These are phyloP conservation scores for Dendropsophus ebraccatus DNA, from an alignment of 2,113 vertebrate species.

Conservation along the genomic window DNA sequence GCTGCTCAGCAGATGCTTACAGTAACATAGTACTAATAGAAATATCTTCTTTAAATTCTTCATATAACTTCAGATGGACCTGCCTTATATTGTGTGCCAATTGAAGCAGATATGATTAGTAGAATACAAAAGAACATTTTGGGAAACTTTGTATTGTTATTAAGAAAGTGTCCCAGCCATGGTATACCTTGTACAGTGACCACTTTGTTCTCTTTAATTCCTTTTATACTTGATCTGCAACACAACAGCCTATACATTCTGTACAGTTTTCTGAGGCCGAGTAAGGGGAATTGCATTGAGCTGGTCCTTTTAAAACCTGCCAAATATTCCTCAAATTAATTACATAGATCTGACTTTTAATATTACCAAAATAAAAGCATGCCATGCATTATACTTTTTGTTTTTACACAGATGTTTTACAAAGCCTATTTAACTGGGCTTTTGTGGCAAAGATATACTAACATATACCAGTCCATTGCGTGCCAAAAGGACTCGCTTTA, in stretches of 20 bases:
- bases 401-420: too few species aligned
- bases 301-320: background rate
- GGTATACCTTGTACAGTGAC: background rate
- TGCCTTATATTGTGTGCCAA: background rate
- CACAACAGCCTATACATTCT: background rate
- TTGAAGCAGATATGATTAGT: background rate
- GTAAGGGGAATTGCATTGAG: background rate
- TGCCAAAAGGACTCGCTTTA: too few species aligned
- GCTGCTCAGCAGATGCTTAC: constrained; percentile 30
- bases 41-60: background rate
- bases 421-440: too few species aligned
- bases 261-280: background rate
- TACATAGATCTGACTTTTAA: too few species aligned
- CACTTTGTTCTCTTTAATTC: background rate
- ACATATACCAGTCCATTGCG: too few species aligned
- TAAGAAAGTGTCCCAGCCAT: background rate
- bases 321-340: background rate
- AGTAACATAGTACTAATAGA: background rate
- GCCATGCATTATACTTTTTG: too few species aligned
- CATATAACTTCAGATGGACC: too few species aligned
- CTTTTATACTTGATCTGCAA: background rate
- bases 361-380: too few species aligned
- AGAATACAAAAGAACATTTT: background rate
- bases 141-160: background rate
- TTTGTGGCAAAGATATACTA: too few species aligned